phyloP scores from a whole-genome alignment of 1,140 invertebrate genomes.

The Paracyclopina nana region DNA sequence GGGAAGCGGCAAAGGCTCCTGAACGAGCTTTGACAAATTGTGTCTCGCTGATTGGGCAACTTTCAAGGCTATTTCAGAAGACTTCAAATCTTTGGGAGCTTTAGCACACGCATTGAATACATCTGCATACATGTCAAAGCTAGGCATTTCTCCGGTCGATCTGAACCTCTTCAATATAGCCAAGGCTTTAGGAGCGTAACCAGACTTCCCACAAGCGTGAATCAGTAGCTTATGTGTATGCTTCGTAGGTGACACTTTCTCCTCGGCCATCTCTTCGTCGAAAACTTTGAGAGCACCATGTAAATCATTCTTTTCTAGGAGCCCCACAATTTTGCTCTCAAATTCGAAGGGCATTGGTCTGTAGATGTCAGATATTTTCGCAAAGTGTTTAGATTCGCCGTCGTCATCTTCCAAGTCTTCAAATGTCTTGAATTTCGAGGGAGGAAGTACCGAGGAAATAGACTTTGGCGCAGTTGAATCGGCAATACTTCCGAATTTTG shows the following conservation, averaged over 20 bases:
- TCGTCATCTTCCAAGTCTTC: no score
- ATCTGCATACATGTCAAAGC: conserved; percentile 49
- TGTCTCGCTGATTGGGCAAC: no score
- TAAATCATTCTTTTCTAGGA: conserved; percentile 3
- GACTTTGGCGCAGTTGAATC: no score
- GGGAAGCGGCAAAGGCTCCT: not conserved
- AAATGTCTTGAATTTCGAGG: no score
- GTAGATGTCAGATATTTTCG: no score
- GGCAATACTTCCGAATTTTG: no score
- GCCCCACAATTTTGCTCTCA: no score
- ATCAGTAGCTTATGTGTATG: conserved; percentile 39
- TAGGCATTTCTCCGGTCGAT: conserved; percentile 40
- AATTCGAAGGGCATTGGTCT: no score
- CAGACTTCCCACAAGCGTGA: conserved; percentile 48
- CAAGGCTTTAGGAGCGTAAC: conserved; percentile 64
- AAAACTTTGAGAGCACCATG: conserved; percentile 3
- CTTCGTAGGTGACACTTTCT: not conserved
- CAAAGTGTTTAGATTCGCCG: no score
- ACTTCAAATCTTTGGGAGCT: not conserved
- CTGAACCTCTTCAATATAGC: conserved; percentile 58
- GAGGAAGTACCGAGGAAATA: no score
- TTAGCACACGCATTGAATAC: conserved; percentile 46
- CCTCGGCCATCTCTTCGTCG: not conserved
- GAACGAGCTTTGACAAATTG: not conserved
- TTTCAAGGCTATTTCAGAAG: not conserved